These are phyloP conservation scores for Lipotes vexillifer DNA, from an alignment of 2,113 vertebrate genomes.

Conservation along the genomic window DNA sequence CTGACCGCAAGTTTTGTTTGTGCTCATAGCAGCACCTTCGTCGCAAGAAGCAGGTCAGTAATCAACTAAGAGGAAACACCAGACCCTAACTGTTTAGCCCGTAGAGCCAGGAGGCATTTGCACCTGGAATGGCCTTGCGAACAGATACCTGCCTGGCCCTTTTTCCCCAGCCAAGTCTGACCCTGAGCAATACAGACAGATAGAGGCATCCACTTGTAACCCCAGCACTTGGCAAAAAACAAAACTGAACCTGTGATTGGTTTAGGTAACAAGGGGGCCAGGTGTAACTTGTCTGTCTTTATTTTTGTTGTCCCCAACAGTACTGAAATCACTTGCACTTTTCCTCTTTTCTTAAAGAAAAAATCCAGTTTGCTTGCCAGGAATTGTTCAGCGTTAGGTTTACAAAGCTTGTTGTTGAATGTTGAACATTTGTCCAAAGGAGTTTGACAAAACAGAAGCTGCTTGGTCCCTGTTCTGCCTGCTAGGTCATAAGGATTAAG, in stretches of 20 bases:
- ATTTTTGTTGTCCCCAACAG: background rate
- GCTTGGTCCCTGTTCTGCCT: constrained; percentile 50
- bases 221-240: background rate
- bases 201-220: background rate
- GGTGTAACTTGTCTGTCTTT: background rate
- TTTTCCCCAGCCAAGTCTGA: background rate
- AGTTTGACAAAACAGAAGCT: constrained; percentile 49
- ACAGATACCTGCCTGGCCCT: background rate
- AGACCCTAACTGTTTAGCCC: background rate
- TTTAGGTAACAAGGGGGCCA: background rate
- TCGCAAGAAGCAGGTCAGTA: background rate
- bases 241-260: background rate
- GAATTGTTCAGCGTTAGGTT: constrained; percentile 48
- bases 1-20: background rate
- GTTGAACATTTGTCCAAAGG: constrained; percentile 56
- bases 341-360: constrained; percentile 52
- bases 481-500: constrained; percentile 28
- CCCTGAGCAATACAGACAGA: background rate
- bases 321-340: constrained; percentile 60
- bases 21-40: background rate
- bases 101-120: background rate
- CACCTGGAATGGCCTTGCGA: background rate
- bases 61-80: background rate
- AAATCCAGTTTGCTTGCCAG: constrained; percentile 61
- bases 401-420: constrained; percentile 43